Conservation (phyloP, 2,888 invertebrate genomes). For the Ichneumoninae sp. region DNA sequence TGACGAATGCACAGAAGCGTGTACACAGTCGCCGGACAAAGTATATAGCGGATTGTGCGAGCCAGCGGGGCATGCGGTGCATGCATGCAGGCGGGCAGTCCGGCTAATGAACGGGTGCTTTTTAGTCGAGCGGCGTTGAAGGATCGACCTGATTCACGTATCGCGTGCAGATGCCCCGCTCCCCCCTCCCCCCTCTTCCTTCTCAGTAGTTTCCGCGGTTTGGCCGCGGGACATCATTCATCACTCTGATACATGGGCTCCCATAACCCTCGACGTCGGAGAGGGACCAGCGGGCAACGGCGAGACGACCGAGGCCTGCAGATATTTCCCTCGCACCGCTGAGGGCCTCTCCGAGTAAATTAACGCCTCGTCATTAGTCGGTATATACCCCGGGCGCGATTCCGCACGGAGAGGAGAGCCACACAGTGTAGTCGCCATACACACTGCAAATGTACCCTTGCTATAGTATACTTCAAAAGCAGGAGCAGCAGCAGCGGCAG, state of each 20-base stretch:
- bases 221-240: slow-evolving; percentile 79
- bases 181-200: slow-evolving; percentile 58
- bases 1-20: background rate
- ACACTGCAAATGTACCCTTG: slow-evolving; percentile 10
- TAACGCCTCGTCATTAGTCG: slow-evolving; percentile 73
- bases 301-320: slow-evolving; percentile 51
- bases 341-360: slow-evolving; percentile 71
- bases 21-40: slow-evolving; percentile 1
- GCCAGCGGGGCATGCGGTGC: slow-evolving; percentile 35
- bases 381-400: slow-evolving; percentile 47
- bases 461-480: slow-evolving; percentile 20
- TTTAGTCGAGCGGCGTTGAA: slow-evolving; percentile 75
- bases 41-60: slow-evolving; percentile 22
- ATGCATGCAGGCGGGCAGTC: slow-evolving; percentile 52
- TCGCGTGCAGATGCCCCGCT: slow-evolving; percentile 77
- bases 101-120: slow-evolving; percentile 76
- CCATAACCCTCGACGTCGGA: slow-evolving; percentile 74
- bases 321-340: slow-evolving; percentile 62
- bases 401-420: slow-evolving; percentile 18
- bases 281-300: slow-evolving; percentile 49
- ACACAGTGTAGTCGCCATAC: slow-evolving; percentile 25
- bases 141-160: slow-evolving; percentile 77
- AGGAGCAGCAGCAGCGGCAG: slow-evolving; percentile 19
- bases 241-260: slow-evolving; percentile 79
- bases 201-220: slow-evolving; percentile 73